phyloP scores from a whole-genome alignment of 2,888 invertebrate genomes.

The Apantesis nais region DNA sequence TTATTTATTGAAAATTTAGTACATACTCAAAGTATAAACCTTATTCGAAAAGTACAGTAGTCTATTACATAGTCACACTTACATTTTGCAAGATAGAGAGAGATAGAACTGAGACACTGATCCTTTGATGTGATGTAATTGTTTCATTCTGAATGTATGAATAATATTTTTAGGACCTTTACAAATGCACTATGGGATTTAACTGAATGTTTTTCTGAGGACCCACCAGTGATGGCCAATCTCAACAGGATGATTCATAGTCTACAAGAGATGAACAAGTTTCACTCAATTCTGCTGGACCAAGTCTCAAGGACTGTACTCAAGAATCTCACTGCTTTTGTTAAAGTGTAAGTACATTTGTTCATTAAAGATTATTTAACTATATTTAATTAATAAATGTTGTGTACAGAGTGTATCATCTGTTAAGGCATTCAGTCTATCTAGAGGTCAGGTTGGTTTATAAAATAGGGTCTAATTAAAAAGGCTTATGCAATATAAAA shows the following conservation, averaged over 20 bases:
- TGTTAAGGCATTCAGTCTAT: no score
- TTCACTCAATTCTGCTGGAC: slow-evolving; percentile 95
- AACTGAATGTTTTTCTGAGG: slow-evolving; percentile 94
- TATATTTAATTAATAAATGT: no score
- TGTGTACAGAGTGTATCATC: no score
- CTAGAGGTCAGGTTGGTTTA: no score
- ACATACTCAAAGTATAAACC: background rate
- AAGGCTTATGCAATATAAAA: no score
- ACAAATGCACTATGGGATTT: slow-evolving; percentile 96
- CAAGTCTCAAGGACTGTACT: slow-evolving; percentile 96
- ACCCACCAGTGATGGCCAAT: slow-evolving; percentile 92
- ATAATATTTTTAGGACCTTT: slow-evolving; percentile 87
- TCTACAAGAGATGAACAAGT: slow-evolving; percentile 96
- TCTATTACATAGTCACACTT: background rate
- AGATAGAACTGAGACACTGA: background rate
- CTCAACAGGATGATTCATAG: slow-evolving; percentile 88
- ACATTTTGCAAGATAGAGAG: background rate
- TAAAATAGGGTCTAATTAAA: no score
- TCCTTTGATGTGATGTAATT: background rate
- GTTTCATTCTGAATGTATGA: background rate
- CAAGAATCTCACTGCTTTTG: slow-evolving; percentile 95
- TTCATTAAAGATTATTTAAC: background rate
- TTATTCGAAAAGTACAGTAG: background rate
- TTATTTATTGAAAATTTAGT: background rate
- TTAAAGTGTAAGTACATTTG: slow-evolving; percentile 90